Conservation (phyloP, 2,797 vertebrate genomes). For the Hephaestus fuliginosus region DNA sequence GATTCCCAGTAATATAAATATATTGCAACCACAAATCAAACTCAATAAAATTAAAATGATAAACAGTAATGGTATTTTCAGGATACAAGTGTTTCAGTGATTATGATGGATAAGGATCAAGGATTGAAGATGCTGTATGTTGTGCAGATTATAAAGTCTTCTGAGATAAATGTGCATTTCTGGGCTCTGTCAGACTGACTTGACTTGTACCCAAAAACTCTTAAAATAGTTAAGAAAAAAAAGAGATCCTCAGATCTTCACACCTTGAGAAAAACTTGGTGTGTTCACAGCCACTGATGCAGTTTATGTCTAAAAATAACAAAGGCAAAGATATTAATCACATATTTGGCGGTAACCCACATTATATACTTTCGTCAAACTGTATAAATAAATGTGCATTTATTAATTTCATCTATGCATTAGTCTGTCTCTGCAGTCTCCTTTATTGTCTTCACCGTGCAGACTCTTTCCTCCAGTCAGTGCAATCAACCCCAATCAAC, state of each 20-base stretch:
- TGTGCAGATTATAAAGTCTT: too few species aligned
- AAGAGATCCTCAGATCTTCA: constrained; percentile 3
- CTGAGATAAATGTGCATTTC: not conserved
- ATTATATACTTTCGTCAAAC: not conserved
- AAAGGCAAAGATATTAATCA: constrained; percentile 3
- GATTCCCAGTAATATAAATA: not conserved
- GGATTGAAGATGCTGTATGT: too few species aligned
- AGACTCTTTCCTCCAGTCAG: not conserved
- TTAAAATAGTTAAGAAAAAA: not conserved
- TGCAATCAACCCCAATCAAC: not conserved
- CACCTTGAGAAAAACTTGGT: constrained; percentile 4
- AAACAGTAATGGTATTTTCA: too few species aligned
- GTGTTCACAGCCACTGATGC: constrained; percentile 1
- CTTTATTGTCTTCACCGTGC: not conserved
- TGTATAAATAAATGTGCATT: not conserved
- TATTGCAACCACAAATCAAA: not conserved
- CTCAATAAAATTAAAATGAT: not conserved
- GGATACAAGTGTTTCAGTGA: too few species aligned
- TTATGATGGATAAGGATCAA: too few species aligned
- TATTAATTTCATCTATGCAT: not conserved
- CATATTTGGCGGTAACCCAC: not conserved
- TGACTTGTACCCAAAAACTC: not conserved
- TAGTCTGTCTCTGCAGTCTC: not conserved
- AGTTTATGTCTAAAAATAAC: constrained; percentile 21
- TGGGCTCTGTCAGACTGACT: not conserved